Conservation (phyloP, 1,140 invertebrate species). For the Cheumatopsyche charites region DNA sequence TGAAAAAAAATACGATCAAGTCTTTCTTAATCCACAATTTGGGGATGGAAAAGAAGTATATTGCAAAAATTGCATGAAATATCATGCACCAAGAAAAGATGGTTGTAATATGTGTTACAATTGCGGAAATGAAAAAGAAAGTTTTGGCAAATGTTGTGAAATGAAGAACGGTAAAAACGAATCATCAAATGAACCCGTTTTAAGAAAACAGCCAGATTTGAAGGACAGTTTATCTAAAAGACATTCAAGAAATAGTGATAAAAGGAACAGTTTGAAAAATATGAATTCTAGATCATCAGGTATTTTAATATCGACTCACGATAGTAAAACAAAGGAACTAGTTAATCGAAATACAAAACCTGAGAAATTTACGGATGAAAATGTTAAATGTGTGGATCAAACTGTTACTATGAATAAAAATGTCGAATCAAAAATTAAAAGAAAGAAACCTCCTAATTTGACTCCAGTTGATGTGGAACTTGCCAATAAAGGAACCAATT, state of each 20-base stretch:
- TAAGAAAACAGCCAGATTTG: conserved; percentile 39
- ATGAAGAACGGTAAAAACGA: conserved; percentile 26
- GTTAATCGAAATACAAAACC: conserved; percentile 26
- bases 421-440: conserved; percentile 29
- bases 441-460: conserved; percentile 40
- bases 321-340: conserved; percentile 39
- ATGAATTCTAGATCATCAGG: conserved; percentile 35
- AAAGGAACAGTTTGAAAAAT: conserved; percentile 44
- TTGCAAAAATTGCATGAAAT: conserved; percentile 40
- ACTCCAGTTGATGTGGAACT: conserved; percentile 44
- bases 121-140: conserved; percentile 42
- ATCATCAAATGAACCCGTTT: conserved; percentile 33
- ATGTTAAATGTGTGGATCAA: neutral
- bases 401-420: neutral
- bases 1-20: conserved; percentile 34
- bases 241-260: conserved; percentile 16
- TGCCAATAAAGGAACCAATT: conserved; percentile 41
- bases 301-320: conserved; percentile 40
- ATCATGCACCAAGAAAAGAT: conserved; percentile 30
- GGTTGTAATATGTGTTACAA: conserved; percentile 35
- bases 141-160: conserved; percentile 41
- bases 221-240: neutral
- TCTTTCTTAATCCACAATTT: conserved; percentile 44
- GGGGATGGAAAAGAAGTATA: conserved; percentile 41
- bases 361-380: neutral